Evolutionary conservation across 2,113 vertebrate species (phyloP).

Genomic region (Cavia aperea): DNA sequence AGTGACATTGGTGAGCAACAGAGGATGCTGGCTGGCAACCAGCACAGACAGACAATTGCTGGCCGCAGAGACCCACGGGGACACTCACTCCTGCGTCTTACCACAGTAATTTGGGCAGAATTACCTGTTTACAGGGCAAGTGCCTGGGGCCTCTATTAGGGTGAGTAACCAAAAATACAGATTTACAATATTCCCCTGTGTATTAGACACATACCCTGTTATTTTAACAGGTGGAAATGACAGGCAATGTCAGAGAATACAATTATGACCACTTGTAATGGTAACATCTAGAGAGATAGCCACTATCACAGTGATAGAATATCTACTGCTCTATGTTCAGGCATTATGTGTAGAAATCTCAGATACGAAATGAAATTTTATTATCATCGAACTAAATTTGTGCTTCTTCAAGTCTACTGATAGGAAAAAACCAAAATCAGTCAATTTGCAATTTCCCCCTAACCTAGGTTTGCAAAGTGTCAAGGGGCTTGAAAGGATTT

Average conservation of each 20-base stretch:
- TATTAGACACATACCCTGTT: neutral
- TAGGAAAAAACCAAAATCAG: conserved; percentile 14
- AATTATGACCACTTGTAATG: neutral
- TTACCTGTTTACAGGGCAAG: neutral
- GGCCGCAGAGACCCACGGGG: too few relatives aligned
- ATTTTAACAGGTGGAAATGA: neutral
- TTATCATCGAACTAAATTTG: neutral
- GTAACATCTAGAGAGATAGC: neutral
- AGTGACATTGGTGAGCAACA: neutral
- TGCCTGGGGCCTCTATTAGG: neutral
- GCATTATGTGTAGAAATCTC: neutral
- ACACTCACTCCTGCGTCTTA: neutral
- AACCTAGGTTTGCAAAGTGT: neutral
- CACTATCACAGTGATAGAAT: neutral
- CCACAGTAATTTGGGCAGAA: neutral
- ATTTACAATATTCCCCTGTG: neutral
- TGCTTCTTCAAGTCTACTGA: neutral
- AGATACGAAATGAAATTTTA: neutral
- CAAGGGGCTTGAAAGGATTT: neutral
- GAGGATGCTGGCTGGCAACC: neutral
- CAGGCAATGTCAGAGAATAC: conserved; percentile 3
- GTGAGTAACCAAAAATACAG: neutral
- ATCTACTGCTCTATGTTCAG: neutral
- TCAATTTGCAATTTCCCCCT: neutral
- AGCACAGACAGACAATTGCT: neutral